Conservation (phyloP, 2,888 invertebrate genomes). For the Boloria selene region DNA sequence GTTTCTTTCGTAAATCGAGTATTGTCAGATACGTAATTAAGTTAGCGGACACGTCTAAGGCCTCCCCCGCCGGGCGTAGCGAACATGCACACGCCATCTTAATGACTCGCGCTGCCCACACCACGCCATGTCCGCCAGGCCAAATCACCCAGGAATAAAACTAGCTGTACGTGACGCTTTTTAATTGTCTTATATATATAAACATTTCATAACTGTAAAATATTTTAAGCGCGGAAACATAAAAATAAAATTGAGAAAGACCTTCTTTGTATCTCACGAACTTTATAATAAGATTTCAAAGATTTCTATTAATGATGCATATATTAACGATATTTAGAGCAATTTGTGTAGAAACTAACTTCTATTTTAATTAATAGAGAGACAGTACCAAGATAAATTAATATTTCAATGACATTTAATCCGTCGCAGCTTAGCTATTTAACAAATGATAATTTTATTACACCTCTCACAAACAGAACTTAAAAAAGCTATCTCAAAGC, state of each 20-base stretch:
- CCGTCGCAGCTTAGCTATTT: too few species aligned
- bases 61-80: constrained; percentile 44
- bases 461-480: background rate
- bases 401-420: too few species aligned
- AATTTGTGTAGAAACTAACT: too few species aligned
- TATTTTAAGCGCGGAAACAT: too few species aligned
- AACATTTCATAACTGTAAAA: background rate
- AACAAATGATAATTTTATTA: too few species aligned
- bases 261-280: too few species aligned
- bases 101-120: constrained; percentile 56
- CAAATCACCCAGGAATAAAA: constrained; percentile 49
- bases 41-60: constrained; percentile 59
- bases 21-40: constrained; percentile 55
- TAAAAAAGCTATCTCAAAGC: background rate
- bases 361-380: too few species aligned
- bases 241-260: too few species aligned
- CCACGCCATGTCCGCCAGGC: constrained; percentile 44
- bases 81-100: constrained; percentile 68
- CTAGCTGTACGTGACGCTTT: constrained; percentile 43
- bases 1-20: constrained; percentile 25
- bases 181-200: constrained; percentile 5
- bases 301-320: too few species aligned
- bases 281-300: too few species aligned
- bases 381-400: too few species aligned
- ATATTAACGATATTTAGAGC: too few species aligned